A percentile compares a stretch with the other conserved stretches of the same genome.
Evolutionary conservation across 2,888 invertebrate species (phyloP).

Genomic region (Pachliopta kotzebuea): DNA sequence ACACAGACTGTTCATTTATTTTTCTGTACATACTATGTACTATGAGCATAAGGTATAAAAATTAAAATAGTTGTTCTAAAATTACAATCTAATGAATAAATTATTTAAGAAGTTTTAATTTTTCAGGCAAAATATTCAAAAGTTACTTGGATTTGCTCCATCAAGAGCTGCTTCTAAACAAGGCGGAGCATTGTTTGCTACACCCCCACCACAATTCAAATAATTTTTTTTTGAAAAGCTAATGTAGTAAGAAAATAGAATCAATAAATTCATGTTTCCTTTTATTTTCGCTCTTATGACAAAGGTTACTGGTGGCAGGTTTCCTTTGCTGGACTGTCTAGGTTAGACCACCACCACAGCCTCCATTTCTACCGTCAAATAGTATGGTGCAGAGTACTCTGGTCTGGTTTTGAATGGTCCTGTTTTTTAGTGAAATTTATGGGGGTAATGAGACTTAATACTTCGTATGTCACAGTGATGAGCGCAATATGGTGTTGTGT

Average conservation of each 20-base stretch:
- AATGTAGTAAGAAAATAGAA: slow-evolving; percentile 2
- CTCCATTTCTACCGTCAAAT: no score
- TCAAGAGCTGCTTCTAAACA: slow-evolving; percentile 98
- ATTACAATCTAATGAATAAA: neutral
- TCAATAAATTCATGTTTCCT: neutral
- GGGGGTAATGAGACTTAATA: no score
- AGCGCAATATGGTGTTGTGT: no score
- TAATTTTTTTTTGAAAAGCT: slow-evolving; percentile 62
- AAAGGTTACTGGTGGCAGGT: no score
- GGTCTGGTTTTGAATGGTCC: no score
- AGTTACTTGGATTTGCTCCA: slow-evolving; percentile 97
- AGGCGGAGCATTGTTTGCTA: slow-evolving; percentile 91
- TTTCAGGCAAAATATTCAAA: slow-evolving; percentile 96
- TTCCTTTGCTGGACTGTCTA: no score
- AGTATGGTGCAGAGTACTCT: no score
- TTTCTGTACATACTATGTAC: slow-evolving; percentile 99
- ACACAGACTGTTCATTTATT: slow-evolving; percentile 99
- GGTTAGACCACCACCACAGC: no score
- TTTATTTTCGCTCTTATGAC: neutral
- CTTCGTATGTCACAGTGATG: no score
- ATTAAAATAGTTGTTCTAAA: slow-evolving; percentile 11
- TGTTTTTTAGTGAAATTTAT: no score
- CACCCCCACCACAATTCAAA: slow-evolving; percentile 91
- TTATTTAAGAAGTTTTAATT: slow-evolving; percentile 12
- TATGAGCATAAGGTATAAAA: slow-evolving; percentile 95